Conservation (phyloP, 2,888 invertebrate species). For the Eristalis arbustorum region DNA sequence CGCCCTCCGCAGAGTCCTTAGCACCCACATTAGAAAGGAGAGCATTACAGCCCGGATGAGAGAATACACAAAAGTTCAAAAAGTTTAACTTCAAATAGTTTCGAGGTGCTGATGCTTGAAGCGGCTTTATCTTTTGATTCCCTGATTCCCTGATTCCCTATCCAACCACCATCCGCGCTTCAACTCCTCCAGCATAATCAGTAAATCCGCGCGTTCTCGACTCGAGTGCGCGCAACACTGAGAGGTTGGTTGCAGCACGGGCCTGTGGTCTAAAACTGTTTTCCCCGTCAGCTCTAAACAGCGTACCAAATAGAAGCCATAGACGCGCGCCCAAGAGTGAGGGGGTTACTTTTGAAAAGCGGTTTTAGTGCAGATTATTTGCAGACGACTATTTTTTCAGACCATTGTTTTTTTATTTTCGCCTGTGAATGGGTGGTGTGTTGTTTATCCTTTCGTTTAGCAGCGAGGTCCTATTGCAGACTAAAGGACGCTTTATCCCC, state of each 20-base stretch:
- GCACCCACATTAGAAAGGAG: neutral
- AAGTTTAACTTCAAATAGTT: constrained; percentile 69
- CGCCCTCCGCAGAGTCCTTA: constrained; percentile 5
- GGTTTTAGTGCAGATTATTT: constrained; percentile 69
- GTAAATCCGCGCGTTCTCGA: constrained; percentile 42
- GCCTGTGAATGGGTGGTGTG: neutral
- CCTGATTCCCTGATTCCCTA: neutral
- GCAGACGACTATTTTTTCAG: constrained; percentile 49
- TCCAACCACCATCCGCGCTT: neutral
- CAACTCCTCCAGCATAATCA: constrained; percentile 24
- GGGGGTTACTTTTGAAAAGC: constrained; percentile 43
- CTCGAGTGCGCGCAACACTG: constrained; percentile 18
- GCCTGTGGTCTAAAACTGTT: constrained; percentile 64
- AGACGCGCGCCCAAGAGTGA: neutral
- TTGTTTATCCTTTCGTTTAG: constrained; percentile 45
- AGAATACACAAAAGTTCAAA: constrained; percentile 59
- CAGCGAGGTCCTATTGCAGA: constrained; percentile 4
- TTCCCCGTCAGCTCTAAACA: constrained; percentile 64
- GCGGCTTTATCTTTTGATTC: constrained; percentile 34
- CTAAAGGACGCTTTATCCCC: constrained; percentile 37
- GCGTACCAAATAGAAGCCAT: constrained; percentile 49
- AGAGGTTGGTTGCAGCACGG: constrained; percentile 5
- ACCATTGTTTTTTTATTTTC: neutral
- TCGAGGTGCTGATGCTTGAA: constrained; percentile 53
- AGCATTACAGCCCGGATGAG: constrained; percentile 17